Base-by-base conservation (phyloP, 2,888 invertebrate species). In the Ellobium chinense region DNA sequence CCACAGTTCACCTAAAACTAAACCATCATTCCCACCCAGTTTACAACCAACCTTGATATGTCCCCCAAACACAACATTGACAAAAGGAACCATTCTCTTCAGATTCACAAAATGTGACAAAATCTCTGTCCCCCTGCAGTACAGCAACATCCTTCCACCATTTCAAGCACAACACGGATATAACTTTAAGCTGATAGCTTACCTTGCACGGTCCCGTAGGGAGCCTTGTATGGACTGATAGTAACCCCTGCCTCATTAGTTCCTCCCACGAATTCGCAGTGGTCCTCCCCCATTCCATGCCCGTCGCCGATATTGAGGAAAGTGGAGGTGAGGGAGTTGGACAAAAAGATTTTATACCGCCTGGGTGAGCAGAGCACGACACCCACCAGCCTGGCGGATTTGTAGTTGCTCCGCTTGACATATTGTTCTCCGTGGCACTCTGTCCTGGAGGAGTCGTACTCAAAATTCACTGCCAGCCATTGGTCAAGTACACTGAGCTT, bases 201-300 rank as follows among this genome's bases (percentile, higher is more conserved):
- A 85, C 85, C 85, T 75, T 79, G 68, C 34, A 81, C 81, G 0
- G 77, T 72, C 27, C 78, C 80, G 27, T 66, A 78, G n/a, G 76
- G 72, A 24, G 75, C 37, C n/a, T 60, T 58, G 62, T 72, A 81
- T 0, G 79, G 75, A 74, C 84, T 84, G 21, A 88, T 80, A 46
- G 37, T 82, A 31, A 86, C 78, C 24, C 63, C 74, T 3, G 76
- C 58, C 29, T 78, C 70, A 34, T 60, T 31, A 1, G 34, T 65
- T 27, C 82, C 88, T 36, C 88, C 88, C 18, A 91, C 89, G 85
- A 89, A 91, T 73, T 91, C 89, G 85, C 91, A 91, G 76, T 91
- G 91, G 80, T 91, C 91, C 65, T 91, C 88, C 7, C 91, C 91
- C 78, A 85, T 77, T 1, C 88, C 87, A 1, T 63, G 70, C 1